Evolutionary conservation across 2,797 vertebrate species (phyloP), one percentile per base, ranked within the genome.

Genomic region (Nothura maculosa): DNA sequence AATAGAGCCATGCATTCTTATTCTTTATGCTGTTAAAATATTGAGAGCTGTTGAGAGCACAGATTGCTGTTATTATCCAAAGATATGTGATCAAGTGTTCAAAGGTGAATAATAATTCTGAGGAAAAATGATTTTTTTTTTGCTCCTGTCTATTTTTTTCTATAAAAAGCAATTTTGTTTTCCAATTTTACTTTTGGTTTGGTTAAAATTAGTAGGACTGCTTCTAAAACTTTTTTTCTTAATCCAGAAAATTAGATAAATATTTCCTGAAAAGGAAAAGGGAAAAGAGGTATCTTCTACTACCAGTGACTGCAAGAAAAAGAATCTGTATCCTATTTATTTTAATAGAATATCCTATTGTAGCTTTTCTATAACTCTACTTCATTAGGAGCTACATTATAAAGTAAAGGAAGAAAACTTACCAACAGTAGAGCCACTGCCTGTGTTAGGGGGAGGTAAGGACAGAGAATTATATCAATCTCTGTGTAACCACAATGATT

Each of bases 51-150:
- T 84, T 79, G 77, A 92, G 40, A 87, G 21, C 28, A 50, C 61
- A 86, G 64, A 89, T 91, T 89, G 91, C 81, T 79, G 48, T 80
- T 93, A 92, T 85, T 90, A 81, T 58, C 81, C 30, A 83, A 93
- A 85, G 50, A 78, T 64, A 89, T 19, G 55, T 30, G 43, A 93
- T 61, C 40, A 87, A 80, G 36, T 85, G 47, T 84, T 94, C 38
- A 27, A 68, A 88, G 88, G 58, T 54, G 58, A 76, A 60, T 92
- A 91, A 94, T 67, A 94, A 82, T 67, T 27, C 34, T 52, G 24
- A 69, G 28, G 7, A 76, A 15, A 87, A 85, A 73, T 45, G 1
- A 64, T 60, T 18, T 52, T 24, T 90, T 79, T 62, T 91, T 85
- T 86, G 14, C 28, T 75, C 12, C 15, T 69, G 57, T 34, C 34